Evolutionary conservation across 2,888 invertebrate genomes (phyloP).

Genomic region (Aethes cnicana): DNA sequence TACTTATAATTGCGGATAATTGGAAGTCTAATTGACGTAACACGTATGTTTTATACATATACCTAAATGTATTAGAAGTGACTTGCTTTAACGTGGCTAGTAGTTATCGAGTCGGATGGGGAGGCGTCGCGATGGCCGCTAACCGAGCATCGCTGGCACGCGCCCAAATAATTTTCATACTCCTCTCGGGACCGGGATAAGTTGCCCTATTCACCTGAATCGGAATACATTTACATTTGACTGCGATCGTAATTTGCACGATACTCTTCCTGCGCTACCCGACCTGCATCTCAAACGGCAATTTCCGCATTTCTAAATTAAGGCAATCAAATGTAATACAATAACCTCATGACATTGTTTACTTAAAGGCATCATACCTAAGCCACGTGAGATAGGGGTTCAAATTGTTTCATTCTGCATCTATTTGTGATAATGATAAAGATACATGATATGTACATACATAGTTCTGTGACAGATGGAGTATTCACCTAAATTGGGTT

Average conservation of each 20-base stretch:
- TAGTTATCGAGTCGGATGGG: slow-evolving; percentile 51
- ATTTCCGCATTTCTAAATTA: neutral
- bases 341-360: no score
- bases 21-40: slow-evolving; percentile 21
- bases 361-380: no score
- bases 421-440: no score
- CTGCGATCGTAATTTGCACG: slow-evolving; percentile 35
- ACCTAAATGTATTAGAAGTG: slow-evolving; percentile 35
- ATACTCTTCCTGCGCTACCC: slow-evolving; percentile 4
- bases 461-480: no score
- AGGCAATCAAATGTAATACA: no score
- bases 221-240: slow-evolving; percentile 56
- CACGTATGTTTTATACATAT: slow-evolving; percentile 17
- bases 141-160: slow-evolving; percentile 65
- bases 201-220: slow-evolving; percentile 76
- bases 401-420: no score
- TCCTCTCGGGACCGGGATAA: slow-evolving; percentile 67
- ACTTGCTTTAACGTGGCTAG: slow-evolving; percentile 57
- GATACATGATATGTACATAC: no score
- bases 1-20: slow-evolving; percentile 21
- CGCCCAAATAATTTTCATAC: slow-evolving; percentile 74
- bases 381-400: no score
- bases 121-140: slow-evolving; percentile 52
- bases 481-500: no score
- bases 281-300: neutral